phyloP scores from a whole-genome alignment of 1,140 invertebrate species.

The Heliconius hewitsoni region DNA sequence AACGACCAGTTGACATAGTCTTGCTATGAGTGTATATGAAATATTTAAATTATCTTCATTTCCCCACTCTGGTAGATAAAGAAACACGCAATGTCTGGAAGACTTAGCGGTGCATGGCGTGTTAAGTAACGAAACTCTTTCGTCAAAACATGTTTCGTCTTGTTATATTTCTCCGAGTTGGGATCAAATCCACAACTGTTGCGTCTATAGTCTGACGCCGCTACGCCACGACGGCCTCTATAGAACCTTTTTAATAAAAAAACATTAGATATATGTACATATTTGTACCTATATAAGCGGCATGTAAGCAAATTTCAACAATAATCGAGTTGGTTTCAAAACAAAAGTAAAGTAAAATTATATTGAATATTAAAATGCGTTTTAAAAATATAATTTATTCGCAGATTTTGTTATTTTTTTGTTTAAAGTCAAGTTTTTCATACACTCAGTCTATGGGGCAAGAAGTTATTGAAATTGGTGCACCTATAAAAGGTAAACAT shows the following conservation, averaged over 20 bases:
- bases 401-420: constrained; percentile 30
- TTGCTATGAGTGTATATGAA: no score
- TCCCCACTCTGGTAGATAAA: no score
- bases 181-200: no score
- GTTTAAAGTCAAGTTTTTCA: background rate
- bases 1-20: no score
- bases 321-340: constrained; percentile 41
- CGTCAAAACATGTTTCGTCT: no score
- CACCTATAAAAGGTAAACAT: constrained; percentile 57
- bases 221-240: background rate
- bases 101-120: no score
- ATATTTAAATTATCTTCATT: no score
- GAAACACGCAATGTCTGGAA: no score
- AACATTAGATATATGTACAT: background rate
- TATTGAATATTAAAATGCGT: constrained; percentile 37
- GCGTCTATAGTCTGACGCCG: no score
- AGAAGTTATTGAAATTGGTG: constrained; percentile 62
- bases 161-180: no score
- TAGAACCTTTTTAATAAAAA: background rate
- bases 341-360: constrained; percentile 18
- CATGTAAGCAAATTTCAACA: constrained; percentile 5
- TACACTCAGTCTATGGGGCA: constrained; percentile 63
- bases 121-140: no score
- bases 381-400: constrained; percentile 31
- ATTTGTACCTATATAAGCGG: background rate